These are phyloP conservation scores for Noctuana brunneofusca DNA, from an alignment of 2,888 invertebrate species.

Conservation along the genomic window DNA sequence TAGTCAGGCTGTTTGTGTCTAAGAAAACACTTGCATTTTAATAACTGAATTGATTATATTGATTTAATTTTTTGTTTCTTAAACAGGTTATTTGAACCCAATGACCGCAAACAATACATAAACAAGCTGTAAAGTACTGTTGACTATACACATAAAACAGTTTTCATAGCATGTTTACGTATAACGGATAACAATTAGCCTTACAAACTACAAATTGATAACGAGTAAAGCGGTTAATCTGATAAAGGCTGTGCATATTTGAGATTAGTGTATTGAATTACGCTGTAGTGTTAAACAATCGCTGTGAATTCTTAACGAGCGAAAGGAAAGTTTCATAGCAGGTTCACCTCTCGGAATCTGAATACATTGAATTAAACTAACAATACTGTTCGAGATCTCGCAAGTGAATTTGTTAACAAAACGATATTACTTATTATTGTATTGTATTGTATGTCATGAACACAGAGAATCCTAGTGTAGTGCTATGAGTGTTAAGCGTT, in stretches of 20 bases:
- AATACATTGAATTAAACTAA: no score
- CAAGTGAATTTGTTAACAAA: not conserved
- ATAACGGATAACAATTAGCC: not conserved
- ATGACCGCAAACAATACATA: not conserved
- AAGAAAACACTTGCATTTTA: no score
- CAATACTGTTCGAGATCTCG: not conserved
- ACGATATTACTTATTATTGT: no score
- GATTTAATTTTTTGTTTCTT: no score
- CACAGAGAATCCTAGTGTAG: no score
- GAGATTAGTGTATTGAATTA: conserved; percentile 34
- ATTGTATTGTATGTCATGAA: no score
- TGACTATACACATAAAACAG: not conserved
- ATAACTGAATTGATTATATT: no score
- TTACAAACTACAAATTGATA: conserved; percentile 30
- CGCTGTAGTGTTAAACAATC: conserved; percentile 28
- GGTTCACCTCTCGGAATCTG: not conserved
- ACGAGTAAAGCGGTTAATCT: conserved; percentile 35
- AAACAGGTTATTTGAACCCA: no score
- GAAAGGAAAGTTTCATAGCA: conserved; percentile 16
- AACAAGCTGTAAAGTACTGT: no score
- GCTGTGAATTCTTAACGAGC: conserved; percentile 16
- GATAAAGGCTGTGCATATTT: conserved; percentile 36
- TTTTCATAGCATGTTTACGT: not conserved
- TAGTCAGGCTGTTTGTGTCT: no score
- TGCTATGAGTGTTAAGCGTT: no score